Conservation (phyloP, 2,113 vertebrate species). For the Hemicordylus capensis region DNA sequence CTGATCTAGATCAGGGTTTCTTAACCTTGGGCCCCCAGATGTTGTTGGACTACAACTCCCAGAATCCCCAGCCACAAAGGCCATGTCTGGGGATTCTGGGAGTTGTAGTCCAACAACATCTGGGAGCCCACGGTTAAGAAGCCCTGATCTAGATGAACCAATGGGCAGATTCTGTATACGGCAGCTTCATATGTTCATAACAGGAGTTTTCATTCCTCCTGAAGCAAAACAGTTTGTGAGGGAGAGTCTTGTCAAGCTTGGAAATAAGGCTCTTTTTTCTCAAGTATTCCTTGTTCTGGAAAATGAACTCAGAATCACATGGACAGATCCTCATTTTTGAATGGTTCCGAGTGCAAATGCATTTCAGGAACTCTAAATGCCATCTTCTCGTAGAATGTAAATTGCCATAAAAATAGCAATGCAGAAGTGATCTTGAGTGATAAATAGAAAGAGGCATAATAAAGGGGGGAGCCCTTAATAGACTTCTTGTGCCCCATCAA, state of each 20-base stretch:
- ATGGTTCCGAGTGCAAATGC: background rate
- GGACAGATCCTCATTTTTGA: background rate
- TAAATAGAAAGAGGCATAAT: constrained; percentile 6
- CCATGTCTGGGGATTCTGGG: no score
- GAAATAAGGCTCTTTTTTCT: background rate
- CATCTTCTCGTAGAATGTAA: constrained; percentile 17
- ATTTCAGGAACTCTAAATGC: constrained; percentile 29
- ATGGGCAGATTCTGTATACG: no score
- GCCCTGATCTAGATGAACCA: no score
- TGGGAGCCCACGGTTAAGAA: no score
- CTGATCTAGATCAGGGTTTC: no score
- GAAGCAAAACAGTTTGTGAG: background rate
- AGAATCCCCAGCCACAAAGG: no score
- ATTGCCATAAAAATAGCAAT: constrained; percentile 15
- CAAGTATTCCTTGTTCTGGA: background rate
- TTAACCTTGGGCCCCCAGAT: no score
- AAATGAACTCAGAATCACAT: no score
- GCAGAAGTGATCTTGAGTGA: constrained; percentile 9
- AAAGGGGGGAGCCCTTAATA: constrained; percentile 18
- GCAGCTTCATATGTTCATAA: no score
- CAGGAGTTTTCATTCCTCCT: background rate
- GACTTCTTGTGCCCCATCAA: background rate
- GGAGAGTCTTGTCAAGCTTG: background rate
- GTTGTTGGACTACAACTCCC: no score
- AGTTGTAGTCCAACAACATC: no score